These are phyloP conservation scores for Phasia obesa DNA, from an alignment of 2,888 invertebrate species.

Conservation along the genomic window DNA sequence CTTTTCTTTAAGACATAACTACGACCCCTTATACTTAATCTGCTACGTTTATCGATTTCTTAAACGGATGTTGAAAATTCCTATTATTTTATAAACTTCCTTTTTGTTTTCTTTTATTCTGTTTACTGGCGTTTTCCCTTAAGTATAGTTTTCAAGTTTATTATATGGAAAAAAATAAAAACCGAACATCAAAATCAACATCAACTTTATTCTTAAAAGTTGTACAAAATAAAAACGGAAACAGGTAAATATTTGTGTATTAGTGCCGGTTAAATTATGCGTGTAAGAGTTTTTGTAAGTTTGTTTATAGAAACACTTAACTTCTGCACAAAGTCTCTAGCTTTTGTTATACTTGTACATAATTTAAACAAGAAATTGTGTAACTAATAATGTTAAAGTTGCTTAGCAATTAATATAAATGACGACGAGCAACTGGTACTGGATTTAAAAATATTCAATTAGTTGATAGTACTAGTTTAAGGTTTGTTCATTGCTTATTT, in stretches of 20 bases:
- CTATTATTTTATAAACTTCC: background rate
- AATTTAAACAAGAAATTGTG: background rate
- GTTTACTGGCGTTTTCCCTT: background rate
- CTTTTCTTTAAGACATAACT: background rate
- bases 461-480: too few species aligned
- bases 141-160: background rate
- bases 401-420: too few species aligned
- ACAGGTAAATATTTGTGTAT: constrained; percentile 26
- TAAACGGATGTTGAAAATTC: too few species aligned
- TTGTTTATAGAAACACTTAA: constrained; percentile 15
- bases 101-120: background rate
- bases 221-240: constrained; percentile 10
- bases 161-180: background rate
- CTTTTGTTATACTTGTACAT: background rate
- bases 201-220: background rate
- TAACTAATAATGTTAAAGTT: background rate
- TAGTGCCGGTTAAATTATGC: constrained; percentile 2
- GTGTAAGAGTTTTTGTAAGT: background rate
- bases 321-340: constrained; percentile 16
- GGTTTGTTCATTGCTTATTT: too few species aligned
- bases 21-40: too few species aligned
- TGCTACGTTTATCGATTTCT: background rate
- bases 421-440: too few species aligned
- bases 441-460: too few species aligned
- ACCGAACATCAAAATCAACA: background rate